These are phyloP conservation scores for Phaedon cochleariae DNA, from an alignment of 2,888 invertebrate species.

Conservation along the genomic window DNA sequence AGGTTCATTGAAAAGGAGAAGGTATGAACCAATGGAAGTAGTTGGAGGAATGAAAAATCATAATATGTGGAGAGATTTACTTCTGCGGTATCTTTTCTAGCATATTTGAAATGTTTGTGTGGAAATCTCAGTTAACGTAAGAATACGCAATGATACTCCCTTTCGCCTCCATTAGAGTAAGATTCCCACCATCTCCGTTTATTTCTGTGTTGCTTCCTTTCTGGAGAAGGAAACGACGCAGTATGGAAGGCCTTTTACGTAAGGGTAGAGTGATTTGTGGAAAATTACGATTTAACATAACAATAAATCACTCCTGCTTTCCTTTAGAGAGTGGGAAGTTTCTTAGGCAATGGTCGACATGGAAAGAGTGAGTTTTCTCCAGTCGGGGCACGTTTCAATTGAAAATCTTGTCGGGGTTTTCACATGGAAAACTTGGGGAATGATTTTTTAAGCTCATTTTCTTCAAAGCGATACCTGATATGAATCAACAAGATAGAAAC, in stretches of 20 bases:
- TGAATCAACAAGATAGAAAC: too few species aligned
- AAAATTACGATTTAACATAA: not conserved
- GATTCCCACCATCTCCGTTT: conserved; percentile 46
- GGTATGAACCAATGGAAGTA: too few species aligned
- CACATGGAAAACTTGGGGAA: too few species aligned
- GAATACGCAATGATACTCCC: conserved; percentile 44
- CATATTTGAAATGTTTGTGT: conserved; percentile 15
- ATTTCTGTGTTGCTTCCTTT: conserved; percentile 54
- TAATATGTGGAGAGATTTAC: too few species aligned
- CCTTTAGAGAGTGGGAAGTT: not conserved
- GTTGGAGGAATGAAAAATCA: too few species aligned
- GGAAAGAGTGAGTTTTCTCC: not conserved
- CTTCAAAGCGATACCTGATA: too few species aligned
- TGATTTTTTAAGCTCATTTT: too few species aligned
- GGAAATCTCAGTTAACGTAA: conserved; percentile 32
- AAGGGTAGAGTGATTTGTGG: not conserved
- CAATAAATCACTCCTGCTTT: not conserved
- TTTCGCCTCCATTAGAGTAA: conserved; percentile 51
- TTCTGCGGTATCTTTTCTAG: too few species aligned
- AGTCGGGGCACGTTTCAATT: not conserved
- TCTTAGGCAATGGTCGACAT: not conserved
- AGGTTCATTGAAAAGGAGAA: too few species aligned
- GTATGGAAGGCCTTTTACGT: not conserved
- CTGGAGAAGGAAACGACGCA: conserved; percentile 11
- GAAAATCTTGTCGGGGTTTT: too few species aligned